Percentiles rank a stretch among this genome's conserved stretches.
phyloP scores from a whole-genome alignment of 2,797 vertebrate species.

The Phylloscopus collybita region DNA sequence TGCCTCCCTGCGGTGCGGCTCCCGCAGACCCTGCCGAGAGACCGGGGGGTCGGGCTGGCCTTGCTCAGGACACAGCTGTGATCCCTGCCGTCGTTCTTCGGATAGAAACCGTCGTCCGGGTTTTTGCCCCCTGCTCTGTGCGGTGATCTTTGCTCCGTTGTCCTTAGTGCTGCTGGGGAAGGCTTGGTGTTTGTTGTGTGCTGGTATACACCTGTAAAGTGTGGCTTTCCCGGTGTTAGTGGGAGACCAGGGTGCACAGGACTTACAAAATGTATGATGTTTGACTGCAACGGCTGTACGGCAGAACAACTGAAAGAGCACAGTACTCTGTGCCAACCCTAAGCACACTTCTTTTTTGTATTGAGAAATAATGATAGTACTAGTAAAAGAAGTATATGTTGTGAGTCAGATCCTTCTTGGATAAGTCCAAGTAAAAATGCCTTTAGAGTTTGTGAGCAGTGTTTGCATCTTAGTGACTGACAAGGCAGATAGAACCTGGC shows the following conservation, averaged over 20 bases:
- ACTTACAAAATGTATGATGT: neutral
- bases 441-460: neutral
- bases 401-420: neutral
- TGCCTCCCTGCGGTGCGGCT: no score
- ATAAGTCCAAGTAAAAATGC: neutral
- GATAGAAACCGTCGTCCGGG: neutral
- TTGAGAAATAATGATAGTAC: neutral
- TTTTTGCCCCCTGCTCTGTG: neutral
- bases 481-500: neutral
- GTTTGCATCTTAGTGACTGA: neutral
- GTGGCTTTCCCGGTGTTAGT: neutral
- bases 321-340: neutral
- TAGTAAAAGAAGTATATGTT: neutral
- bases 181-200: neutral
- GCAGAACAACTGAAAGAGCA: neutral
- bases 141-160: neutral
- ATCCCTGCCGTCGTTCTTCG: rapidly evolving
- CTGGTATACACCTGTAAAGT: neutral
- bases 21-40: neutral
- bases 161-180: neutral
- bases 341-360: neutral
- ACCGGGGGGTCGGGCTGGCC: neutral
- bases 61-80: neutral
- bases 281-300: neutral
- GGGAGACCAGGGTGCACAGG: neutral